Evolutionary conservation across 2,797 vertebrate species (phyloP), one percentile per base, ranked within the genome.

Genomic region (Rhadinocentrus ornatus): DNA sequence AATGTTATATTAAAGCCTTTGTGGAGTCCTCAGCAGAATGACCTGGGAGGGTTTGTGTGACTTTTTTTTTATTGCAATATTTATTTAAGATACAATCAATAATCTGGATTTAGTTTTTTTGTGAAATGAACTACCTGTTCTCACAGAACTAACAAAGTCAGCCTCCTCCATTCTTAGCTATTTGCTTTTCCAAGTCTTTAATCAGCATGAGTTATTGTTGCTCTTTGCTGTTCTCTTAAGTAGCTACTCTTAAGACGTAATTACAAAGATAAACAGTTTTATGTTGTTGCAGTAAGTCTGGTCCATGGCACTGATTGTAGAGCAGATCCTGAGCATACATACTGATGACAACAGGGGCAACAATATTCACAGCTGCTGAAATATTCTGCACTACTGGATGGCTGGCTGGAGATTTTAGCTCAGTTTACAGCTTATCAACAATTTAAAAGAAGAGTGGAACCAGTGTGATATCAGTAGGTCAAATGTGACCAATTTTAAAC

Each of bases 61-160:
- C 72, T 16, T 66, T 32, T 48, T 74, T 86, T 79, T 75, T 64
- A 67, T 81, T 35, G 59, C 78, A 62, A 61, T 65, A 73, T 54
- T 81, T 61, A 86, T 81, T 84, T 71, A 84, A 85, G 86, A 83
- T 78, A 84, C 64, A 67, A 86, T 79, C 65, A 61, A 66, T 73
- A 67, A 83, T 71, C 71, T 81, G 75, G 68, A 67, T 80, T 78
- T 75, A 57, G 78, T 55, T 79, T 84, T 68, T 77, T 71, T 61
- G 50, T 76, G 62, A 73, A 58, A 66, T 72, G 48, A 82, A 73
- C 53, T 48, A 66, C 68, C 29, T 80, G 72, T 73, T 81, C 56
- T 81, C 61, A 61, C 48, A 62, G 31, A 35, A n/a, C 66, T 58
- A 85, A 88, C 79, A 54, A 73, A 84, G 78, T 50, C 60, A 70